Evolutionary conservation across 2,888 invertebrate genomes (phyloP), one percentile per base, ranked within the genome.

Genomic region (Ligdia adustata): DNA sequence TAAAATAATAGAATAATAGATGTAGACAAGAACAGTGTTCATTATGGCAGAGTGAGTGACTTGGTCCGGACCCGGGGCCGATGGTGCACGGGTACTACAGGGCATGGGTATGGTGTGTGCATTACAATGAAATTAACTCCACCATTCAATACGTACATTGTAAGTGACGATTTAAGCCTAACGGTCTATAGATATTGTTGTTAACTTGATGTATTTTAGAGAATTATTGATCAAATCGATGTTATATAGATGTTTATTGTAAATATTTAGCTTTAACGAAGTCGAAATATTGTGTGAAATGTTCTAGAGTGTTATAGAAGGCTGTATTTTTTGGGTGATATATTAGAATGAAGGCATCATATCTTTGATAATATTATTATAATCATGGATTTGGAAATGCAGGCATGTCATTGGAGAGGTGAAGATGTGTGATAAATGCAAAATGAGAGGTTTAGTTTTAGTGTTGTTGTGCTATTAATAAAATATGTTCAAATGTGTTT

Each of bases 181-280:
- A 87, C 70, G 75, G 68, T 77, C 67, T 82, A 81, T 79, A 62
- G 58, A 74, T 74, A 82, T 84, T 85, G 86, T 89, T 90, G 88
- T 89, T 89, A 81, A 83, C 73, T 89, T 81, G 85, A 81, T 89
- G 89, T 90, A 89, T 89, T 90, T 89, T 89, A 89, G 89, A 89
- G 62, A 77, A 84, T 83, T 89, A 88, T 88, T 89, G 82, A 88
- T 85, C 76, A 82, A 86, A 88, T 90, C 81, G 90, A 89, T 89
- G 90, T 90, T 90, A 87, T 66, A 88, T 89, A 89, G 89, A 88
- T 90, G 88, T 90, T 89, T 88, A 89, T 75, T 89, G 88, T 90
- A 88, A 79, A 85, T 87, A 60, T 85, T 79, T 83, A 81, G 74
- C 65, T 75, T 69, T 79, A 79, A 65, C 55, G 63, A 75, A 72